phyloP scores from a whole-genome alignment of 1,140 invertebrate species.

The Ruditapes philippinarum region DNA sequence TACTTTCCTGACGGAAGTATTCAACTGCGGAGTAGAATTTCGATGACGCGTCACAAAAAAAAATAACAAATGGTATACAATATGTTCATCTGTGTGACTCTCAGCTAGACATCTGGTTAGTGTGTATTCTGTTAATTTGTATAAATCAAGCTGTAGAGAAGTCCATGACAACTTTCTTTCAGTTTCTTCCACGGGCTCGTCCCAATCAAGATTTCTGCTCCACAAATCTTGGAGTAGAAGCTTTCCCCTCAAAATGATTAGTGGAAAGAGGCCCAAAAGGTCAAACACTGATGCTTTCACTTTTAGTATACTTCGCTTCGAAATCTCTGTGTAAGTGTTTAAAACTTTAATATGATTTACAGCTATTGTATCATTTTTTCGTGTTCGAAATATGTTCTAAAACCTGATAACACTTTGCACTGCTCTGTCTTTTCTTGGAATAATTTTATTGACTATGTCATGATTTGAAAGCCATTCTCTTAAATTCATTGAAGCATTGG shows the following conservation, averaged over 20 bases:
- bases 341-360: background rate
- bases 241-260: background rate
- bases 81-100: background rate
- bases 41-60: slow-evolving; percentile 28
- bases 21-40: background rate
- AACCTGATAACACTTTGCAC: background rate
- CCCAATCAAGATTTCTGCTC: slow-evolving; percentile 29
- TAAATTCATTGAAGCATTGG: slow-evolving; percentile 18
- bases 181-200: background rate
- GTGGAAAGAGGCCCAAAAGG: background rate
- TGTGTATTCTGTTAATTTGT: background rate
- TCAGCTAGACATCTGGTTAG: background rate
- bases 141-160: background rate
- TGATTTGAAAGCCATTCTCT: slow-evolving; percentile 27
- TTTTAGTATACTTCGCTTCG: slow-evolving; percentile 33
- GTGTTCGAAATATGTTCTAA: slow-evolving; percentile 52
- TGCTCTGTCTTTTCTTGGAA: background rate
- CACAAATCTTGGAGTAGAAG: slow-evolving; percentile 36
- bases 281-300: slow-evolving; percentile 42
- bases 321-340: background rate
- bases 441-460: slow-evolving; percentile 20
- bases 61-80: background rate
- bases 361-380: slow-evolving; percentile 37
- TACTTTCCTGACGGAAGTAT: background rate
- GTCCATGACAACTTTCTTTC: background rate